Evolutionary conservation across 2,797 vertebrate species (phyloP).

Genomic region (Chelmon rostratus): DNA sequence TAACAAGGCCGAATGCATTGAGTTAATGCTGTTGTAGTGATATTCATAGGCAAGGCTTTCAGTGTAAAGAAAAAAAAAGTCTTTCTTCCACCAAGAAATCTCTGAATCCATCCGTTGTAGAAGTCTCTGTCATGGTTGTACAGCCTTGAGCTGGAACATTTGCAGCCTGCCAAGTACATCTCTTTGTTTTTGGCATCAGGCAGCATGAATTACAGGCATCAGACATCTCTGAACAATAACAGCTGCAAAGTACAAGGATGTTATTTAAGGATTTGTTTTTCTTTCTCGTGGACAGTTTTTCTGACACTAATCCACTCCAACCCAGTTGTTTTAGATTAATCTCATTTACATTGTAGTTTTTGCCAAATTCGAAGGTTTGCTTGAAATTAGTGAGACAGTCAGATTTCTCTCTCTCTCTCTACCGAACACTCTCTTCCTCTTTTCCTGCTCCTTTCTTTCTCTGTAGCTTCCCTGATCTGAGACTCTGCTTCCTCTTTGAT

Average conservation of each 20-base stretch:
- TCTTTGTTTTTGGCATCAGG: constrained; percentile 29
- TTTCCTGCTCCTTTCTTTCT: constrained; percentile 31
- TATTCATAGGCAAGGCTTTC: not conserved
- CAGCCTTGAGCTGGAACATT: not conserved
- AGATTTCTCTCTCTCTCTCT: constrained; percentile 13
- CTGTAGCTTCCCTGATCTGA: constrained; percentile 55
- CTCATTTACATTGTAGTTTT: constrained; percentile 10
- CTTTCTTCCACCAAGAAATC: not conserved
- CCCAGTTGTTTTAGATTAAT: constrained; percentile 1
- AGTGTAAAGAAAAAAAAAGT: not conserved
- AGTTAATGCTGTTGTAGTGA: not conserved
- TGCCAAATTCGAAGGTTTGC: constrained; percentile 3
- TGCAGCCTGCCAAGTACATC: not conserved
- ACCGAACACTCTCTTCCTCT: constrained; percentile 16
- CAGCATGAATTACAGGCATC: constrained; percentile 25
- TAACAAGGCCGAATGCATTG: not conserved
- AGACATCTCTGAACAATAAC: constrained; percentile 33
- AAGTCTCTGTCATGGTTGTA: constrained; percentile 11
- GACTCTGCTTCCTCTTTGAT: constrained; percentile 68
- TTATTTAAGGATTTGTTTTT: constrained; percentile 14
- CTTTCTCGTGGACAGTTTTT: constrained; percentile 13
- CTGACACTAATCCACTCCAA: constrained; percentile 1
- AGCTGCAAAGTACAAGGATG: constrained; percentile 10
- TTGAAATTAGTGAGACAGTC: constrained; percentile 16
- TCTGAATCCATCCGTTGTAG: not conserved